Evolutionary conservation across 2,888 invertebrate species (phyloP), one percentile per base, ranked within the genome.

Genomic region (Mechanitis messenoides): DNA sequence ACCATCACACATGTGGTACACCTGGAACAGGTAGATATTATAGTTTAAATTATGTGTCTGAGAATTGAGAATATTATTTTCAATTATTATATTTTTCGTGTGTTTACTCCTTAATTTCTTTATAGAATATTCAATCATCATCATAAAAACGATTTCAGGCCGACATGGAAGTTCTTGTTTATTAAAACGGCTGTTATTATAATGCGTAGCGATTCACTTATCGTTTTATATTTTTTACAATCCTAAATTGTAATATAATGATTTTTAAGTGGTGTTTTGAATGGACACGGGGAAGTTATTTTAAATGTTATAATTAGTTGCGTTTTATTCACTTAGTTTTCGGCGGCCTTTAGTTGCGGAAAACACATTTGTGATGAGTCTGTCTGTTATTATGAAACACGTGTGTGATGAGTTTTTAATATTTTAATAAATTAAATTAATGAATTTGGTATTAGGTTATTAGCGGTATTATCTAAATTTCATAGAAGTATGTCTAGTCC

Each of bases 1-100:
- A 1, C 93, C 94, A 76, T 95, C 95, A 78, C 95, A 95, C 94
- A 95, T 94, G 86, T 95, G 95, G 83, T 95, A 95, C 68, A 94
- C 92, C 94, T 95, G 83, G 45, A 79, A 70, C 56, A 50, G 20
- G 31, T 50, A 9, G 28, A 5, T 9, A 42, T 9, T 9, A 42
- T 9, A 2, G 9, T 42, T 42, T 42, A 9, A 42, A 42, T 42
- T 9, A 9, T 42, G 11, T 42, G 9, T 42, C 9, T 9, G 3
- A 42, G 9, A 9, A 9, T 42, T 9, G 1, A 42, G 9, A 9
- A 9, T 42, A 7, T 42, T 9, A 2, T 6, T 42, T 42, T 46
- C n/a, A 46, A 46, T n/a, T 3, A 45, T 7, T n/a, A 46, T 46
- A 20, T 20, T 12, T n/a, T 46, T 12, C 1, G 1, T 46, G 11